A percentile compares a stretch with the other conserved stretches of the same genome.
Evolutionary conservation across 2,797 vertebrate genomes (phyloP).

Genomic region (Alcedo atthis): DNA sequence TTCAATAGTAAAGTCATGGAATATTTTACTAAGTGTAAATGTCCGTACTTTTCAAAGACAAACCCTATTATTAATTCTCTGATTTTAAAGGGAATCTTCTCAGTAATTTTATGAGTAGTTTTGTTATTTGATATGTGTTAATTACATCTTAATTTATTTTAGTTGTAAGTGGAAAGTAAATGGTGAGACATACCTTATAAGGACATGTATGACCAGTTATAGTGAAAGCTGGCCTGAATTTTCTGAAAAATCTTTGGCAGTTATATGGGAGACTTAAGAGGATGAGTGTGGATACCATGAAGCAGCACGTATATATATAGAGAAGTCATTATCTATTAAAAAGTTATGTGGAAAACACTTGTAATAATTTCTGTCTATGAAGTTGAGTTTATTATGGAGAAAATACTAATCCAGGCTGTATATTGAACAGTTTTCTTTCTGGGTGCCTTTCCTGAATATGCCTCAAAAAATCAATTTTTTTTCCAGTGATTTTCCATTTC

Average conservation of each 20-base stretch:
- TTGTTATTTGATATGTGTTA: not conserved
- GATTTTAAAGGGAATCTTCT: not conserved
- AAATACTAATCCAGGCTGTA: not conserved
- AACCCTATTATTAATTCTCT: not conserved
- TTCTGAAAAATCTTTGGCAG: not conserved
- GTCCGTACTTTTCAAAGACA: not conserved
- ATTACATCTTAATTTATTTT: not conserved
- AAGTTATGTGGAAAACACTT: not conserved
- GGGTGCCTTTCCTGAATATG: not conserved
- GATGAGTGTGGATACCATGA: not conserved
- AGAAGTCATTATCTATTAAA: not conserved
- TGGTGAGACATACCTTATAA: not conserved
- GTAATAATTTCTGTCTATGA: not conserved
- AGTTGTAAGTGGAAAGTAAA: not conserved
- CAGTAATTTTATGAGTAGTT: not conserved
- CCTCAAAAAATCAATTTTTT: not conserved
- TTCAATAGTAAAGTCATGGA: accelerated
- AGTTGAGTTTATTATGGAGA: not conserved
- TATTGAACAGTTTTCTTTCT: not conserved
- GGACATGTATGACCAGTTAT: not conserved
- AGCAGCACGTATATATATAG: not conserved
- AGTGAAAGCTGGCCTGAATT: not conserved
- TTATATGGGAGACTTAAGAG: not conserved
- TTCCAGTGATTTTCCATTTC: not conserved
- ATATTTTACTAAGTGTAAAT: not conserved